Conservation (phyloP, 2,113 vertebrate species). For the Leptobrachium leishanense region DNA sequence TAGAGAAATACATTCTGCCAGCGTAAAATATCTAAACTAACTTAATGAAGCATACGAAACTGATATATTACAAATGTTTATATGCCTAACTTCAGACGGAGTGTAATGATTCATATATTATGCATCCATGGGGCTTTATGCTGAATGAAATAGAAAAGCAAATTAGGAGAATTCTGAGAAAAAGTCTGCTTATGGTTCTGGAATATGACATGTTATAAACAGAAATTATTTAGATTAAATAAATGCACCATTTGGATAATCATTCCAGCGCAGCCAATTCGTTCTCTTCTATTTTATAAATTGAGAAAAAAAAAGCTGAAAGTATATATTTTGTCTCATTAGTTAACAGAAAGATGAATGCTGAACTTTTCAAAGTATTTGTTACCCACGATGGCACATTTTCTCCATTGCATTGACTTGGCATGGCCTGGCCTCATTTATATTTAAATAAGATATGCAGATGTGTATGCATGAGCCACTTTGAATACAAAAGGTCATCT, state of each 20-base stretch:
- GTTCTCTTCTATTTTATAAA: too few species aligned
- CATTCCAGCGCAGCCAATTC: too few species aligned
- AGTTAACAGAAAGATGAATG: background rate
- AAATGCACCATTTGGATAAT: background rate
- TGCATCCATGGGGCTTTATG: conserved; percentile 18
- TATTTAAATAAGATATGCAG: conserved; percentile 20
- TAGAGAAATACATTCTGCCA: background rate
- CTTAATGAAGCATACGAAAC: conserved; percentile 8
- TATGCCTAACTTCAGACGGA: background rate
- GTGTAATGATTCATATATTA: conserved; percentile 12
- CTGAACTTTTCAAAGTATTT: background rate
- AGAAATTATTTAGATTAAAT: background rate
- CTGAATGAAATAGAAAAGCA: conserved; percentile 18
- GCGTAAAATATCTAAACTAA: background rate
- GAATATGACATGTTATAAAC: conserved; percentile 6
- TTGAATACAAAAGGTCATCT: conserved; percentile 5
- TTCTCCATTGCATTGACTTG: background rate
- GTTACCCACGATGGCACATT: background rate
- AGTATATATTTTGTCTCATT: background rate
- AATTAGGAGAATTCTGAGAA: background rate
- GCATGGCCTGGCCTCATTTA: background rate
- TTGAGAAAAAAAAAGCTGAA: background rate
- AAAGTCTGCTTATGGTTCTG: background rate
- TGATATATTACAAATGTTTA: conserved; percentile 12
- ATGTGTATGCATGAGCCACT: conserved; percentile 4